Evolutionary conservation across 1,140 invertebrate species (phyloP).

Genomic region (Globodera rostochiensis): DNA sequence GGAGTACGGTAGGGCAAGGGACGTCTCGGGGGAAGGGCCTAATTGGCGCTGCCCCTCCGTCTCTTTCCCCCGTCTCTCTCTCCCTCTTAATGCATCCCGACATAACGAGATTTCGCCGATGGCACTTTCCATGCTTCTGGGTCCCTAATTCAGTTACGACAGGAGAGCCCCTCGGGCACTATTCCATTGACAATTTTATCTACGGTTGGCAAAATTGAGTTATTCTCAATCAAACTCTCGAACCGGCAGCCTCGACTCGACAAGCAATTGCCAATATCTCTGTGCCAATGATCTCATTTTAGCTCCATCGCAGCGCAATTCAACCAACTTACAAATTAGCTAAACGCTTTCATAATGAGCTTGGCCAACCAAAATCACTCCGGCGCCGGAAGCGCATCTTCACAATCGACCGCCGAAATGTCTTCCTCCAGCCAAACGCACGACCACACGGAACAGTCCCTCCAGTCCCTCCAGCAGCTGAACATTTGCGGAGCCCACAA

Average conservation of each 20-base stretch:
- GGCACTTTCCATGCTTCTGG: background rate
- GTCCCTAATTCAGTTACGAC: slow-evolving; percentile 15
- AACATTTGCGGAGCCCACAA: background rate
- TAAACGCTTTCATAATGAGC: background rate
- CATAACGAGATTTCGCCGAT: slow-evolving; percentile 14
- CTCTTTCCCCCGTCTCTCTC: background rate
- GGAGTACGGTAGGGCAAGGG: background rate
- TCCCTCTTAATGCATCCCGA: background rate
- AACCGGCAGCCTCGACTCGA: background rate
- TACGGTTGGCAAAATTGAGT: slow-evolving; percentile 12
- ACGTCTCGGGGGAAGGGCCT: slow-evolving; percentile 4
- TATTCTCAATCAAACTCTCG: background rate
- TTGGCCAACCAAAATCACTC: background rate
- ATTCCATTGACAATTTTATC: background rate
- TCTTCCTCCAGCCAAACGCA: background rate
- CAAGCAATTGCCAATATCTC: background rate
- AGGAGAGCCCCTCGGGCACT: background rate
- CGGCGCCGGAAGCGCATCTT: background rate
- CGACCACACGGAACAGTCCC: background rate
- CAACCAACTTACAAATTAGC: background rate
- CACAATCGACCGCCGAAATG: background rate
- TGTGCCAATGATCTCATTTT: background rate
- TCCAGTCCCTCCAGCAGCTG: background rate
- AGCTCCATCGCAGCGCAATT: background rate
- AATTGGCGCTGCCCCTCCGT: slow-evolving; percentile 15